phyloP scores from a whole-genome alignment of 1,140 invertebrate species.

The Drosophila ohnishii region DNA sequence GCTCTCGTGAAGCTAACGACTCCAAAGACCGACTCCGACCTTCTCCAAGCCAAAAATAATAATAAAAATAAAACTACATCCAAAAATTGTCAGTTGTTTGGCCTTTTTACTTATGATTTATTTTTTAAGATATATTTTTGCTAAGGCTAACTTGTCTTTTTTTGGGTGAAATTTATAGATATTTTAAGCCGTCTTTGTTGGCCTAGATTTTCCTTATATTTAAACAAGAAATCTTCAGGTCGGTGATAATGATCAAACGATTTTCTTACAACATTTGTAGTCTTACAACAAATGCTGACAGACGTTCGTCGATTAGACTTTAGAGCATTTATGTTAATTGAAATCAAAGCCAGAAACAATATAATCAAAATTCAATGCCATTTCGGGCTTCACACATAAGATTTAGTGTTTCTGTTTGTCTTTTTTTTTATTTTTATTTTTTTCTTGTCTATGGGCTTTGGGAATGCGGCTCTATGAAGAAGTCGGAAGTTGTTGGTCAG shows the following conservation, averaged over 20 bases:
- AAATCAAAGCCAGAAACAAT: slow-evolving; percentile 54
- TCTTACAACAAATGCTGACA: slow-evolving; percentile 36
- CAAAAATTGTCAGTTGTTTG: slow-evolving; percentile 52
- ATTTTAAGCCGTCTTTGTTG: slow-evolving; percentile 2
- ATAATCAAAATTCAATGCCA: slow-evolving; percentile 69
- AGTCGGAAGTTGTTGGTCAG: slow-evolving; percentile 42
- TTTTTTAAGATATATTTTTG: slow-evolving; percentile 40
- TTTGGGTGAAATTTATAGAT: slow-evolving; percentile 23
- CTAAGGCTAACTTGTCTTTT: slow-evolving; percentile 22
- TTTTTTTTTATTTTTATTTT: slow-evolving; percentile 14
- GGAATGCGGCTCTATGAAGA: slow-evolving; percentile 33
- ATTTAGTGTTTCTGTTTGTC: slow-evolving; percentile 24
- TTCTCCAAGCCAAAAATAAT: slow-evolving; percentile 41
- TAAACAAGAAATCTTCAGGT: slow-evolving; percentile 9
- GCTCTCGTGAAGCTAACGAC: slow-evolving; percentile 65
- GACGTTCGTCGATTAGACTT: slow-evolving; percentile 22
- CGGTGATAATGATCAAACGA: slow-evolving; percentile 1
- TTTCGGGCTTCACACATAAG: slow-evolving; percentile 26
- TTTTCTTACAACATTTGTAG: slow-evolving; percentile 28
- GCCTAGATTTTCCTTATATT: slow-evolving; percentile 1
- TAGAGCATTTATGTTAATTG: slow-evolving; percentile 53
- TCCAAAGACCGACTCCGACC: slow-evolving; percentile 63
- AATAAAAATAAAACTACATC: slow-evolving; percentile 9
- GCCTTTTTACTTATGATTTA: slow-evolving; percentile 68
- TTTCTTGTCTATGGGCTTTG: slow-evolving; percentile 23